A percentile compares a stretch with the other conserved stretches of the same genome.
These are phyloP conservation scores for Macrobrachium nipponense DNA, from an alignment of 1,140 invertebrate species.

Conservation along the genomic window DNA sequence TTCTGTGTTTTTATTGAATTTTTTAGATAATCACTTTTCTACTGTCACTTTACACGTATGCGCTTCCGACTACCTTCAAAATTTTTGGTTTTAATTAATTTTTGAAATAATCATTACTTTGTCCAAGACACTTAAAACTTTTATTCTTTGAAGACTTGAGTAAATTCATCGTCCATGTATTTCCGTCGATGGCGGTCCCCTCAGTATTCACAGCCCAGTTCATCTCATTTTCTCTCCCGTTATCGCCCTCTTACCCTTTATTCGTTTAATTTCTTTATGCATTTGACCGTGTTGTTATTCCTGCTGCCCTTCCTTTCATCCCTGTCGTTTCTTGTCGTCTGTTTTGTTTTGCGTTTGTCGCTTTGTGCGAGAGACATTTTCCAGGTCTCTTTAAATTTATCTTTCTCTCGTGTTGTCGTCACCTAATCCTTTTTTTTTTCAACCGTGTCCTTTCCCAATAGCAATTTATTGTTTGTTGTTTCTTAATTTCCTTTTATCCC, in stretches of 20 bases:
- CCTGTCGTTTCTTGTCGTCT: background rate
- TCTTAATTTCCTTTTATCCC: background rate
- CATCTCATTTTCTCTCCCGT: slow-evolving; percentile 1
- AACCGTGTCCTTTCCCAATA: background rate
- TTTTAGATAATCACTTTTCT: too few relatives aligned
- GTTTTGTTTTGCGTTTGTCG: background rate
- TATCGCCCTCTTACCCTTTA: background rate
- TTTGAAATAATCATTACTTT: too few relatives aligned
- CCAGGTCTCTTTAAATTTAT: background rate
- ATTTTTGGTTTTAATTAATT: too few relatives aligned
- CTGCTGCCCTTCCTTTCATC: background rate
- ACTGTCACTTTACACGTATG: too few relatives aligned
- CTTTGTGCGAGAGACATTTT: too few relatives aligned
- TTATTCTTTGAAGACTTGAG: too few relatives aligned
- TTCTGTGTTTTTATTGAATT: too few relatives aligned
- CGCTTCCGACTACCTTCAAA: too few relatives aligned
- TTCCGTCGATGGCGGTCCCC: background rate
- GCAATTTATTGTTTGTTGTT: background rate
- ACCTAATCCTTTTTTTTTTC: background rate
- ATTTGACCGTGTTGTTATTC: background rate
- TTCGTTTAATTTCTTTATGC: background rate
- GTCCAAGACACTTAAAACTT: too few relatives aligned
- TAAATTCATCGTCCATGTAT: too few relatives aligned
- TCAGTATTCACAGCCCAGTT: background rate
- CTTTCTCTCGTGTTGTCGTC: background rate